Evolutionary conservation across 1,140 invertebrate species (phyloP).

Genomic region (Hyles euphorbiae): DNA sequence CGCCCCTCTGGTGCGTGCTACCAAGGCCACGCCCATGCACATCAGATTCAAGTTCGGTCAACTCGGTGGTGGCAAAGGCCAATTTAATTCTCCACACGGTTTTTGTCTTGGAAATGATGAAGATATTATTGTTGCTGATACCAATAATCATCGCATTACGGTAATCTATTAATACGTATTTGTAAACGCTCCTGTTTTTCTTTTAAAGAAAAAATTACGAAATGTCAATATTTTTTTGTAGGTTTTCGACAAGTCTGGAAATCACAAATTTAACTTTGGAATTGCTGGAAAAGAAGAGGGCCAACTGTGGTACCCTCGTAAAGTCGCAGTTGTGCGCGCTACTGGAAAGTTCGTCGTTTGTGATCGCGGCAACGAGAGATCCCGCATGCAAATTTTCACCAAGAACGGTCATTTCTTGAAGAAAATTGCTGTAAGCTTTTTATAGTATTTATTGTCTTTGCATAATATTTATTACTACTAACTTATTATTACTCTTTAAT

Average conservation of each 20-base stretch:
- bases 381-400: constrained; percentile 96
- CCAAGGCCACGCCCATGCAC: constrained; percentile 88
- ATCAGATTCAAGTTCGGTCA: constrained; percentile 95
- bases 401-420: constrained; percentile 92
- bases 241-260: constrained; percentile 93
- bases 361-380: constrained; percentile 96
- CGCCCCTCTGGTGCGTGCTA: constrained; percentile 76
- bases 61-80: constrained; percentile 91
- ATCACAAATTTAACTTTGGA: constrained; percentile 93
- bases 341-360: constrained; percentile 96
- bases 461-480: too few relatives aligned
- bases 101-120: constrained; percentile 96
- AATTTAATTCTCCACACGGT: constrained; percentile 97
- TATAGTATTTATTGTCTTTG: background rate
- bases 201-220: background rate
- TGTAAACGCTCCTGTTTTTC: background rate
- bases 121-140: constrained; percentile 96
- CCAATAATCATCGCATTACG: constrained; percentile 96
- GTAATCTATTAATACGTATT: constrained; percentile 69
- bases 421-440: constrained; percentile 84
- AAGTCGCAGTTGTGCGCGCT: constrained; percentile 93
- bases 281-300: constrained; percentile 95
- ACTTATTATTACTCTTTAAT: background rate
- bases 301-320: constrained; percentile 96
- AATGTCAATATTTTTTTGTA: constrained; percentile 39